Percentiles rank a stretch among this genome's conserved stretches.
Conservation (phyloP, 2,113 vertebrate genomes). For the Motacilla alba region DNA sequence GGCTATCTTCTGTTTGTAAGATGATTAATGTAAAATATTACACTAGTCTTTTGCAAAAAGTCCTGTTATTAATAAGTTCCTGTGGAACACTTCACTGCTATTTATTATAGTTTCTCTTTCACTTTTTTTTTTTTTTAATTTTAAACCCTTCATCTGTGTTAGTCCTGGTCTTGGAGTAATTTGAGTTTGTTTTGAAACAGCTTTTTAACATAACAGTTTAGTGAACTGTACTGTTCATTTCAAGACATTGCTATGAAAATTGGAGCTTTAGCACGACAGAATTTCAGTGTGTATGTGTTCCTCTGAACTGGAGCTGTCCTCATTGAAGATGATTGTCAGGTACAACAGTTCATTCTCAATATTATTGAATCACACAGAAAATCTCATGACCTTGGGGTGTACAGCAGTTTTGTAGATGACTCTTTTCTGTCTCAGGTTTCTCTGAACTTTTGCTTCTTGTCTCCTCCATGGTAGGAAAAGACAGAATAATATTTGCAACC, state of each 20-base stretch:
- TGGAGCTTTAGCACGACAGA: not conserved
- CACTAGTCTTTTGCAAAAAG: not conserved
- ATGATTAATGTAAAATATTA: not conserved
- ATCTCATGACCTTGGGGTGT: not conserved
- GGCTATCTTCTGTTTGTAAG: not conserved
- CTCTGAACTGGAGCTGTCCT: not conserved
- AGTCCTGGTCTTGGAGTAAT: not conserved
- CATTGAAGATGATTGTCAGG: not conserved
- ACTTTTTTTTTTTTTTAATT: not conserved
- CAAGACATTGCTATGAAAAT: not conserved
- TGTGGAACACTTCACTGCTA: not conserved
- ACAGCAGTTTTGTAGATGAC: not conserved
- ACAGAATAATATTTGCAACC: conserved; percentile 82
- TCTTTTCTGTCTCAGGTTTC: not conserved
- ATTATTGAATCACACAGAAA: not conserved
- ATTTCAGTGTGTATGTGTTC: not conserved
- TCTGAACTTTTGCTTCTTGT: conserved; percentile 1
- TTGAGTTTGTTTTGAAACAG: not conserved
- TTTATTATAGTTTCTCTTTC: not conserved
- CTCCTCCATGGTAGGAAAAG: conserved; percentile 71
- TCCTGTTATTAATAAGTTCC: not conserved
- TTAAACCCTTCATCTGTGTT: not conserved
- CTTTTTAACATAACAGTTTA: not conserved
- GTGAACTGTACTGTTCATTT: not conserved
- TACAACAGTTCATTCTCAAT: not conserved